Percentiles rank a stretch among this genome's conserved stretches.
These are phyloP conservation scores for Hexactinellida sp. DNA, from an alignment of 37 sponge, comb jelly and placozoan genomes.

Conservation along the genomic window DNA sequence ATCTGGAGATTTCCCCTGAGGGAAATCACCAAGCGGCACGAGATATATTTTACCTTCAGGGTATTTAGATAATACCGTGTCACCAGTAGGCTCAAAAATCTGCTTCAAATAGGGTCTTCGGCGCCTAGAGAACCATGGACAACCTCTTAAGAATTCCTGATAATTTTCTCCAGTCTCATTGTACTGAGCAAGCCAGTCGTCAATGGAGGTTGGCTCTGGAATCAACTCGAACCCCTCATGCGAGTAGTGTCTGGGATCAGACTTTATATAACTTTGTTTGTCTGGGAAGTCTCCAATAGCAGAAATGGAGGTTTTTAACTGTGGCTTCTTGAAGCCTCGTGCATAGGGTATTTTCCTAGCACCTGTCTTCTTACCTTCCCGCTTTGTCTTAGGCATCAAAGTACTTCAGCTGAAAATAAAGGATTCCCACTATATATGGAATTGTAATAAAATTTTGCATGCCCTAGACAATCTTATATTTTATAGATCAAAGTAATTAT, in stretches of 20 bases:
- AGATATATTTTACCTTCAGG: constrained; percentile 64
- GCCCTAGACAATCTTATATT: too few relatives aligned
- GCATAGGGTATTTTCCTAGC: constrained; percentile 47
- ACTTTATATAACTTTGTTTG: not conserved
- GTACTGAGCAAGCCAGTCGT: constrained; percentile 98
- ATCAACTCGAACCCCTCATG: constrained; percentile 42
- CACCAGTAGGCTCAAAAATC: constrained; percentile 38
- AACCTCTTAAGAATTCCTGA: constrained; percentile 43
- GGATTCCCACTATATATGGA: too few relatives aligned
- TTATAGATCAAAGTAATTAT: too few relatives aligned
- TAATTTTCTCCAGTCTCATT: constrained; percentile 78
- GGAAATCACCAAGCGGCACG: constrained; percentile 53
- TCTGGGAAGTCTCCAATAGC: constrained; percentile 26
- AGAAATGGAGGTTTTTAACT: constrained; percentile 6
- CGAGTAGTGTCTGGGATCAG: not conserved
- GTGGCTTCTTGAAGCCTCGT: constrained; percentile 48
- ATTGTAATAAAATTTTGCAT: too few relatives aligned
- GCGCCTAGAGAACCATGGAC: constrained; percentile 69
- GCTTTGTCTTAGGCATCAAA: not conserved
- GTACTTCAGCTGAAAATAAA: too few relatives aligned
- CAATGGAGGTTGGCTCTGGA: constrained; percentile 45
- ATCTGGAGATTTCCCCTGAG: constrained; percentile 20
- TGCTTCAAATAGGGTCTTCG: constrained; percentile 34
- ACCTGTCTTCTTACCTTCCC: not conserved
- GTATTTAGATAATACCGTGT: constrained; percentile 48